Evolutionary conservation across 1,140 invertebrate species (phyloP).

Genomic region (Halyomorpha halys): DNA sequence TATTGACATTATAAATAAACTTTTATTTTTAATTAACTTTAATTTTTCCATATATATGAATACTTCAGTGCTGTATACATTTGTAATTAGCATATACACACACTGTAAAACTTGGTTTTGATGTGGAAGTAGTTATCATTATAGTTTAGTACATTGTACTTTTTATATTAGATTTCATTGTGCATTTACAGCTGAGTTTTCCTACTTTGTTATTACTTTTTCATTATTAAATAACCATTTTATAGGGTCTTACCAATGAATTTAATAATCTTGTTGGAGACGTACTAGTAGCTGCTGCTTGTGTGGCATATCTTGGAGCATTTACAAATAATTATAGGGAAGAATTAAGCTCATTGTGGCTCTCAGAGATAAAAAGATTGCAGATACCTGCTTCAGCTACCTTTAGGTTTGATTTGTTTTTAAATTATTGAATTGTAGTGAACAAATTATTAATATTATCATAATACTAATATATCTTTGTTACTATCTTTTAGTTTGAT

Average conservation of each 20-base stretch:
- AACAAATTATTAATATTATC: not conserved
- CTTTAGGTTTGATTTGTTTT: slow-evolving; percentile 35
- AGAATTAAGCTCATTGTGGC: slow-evolving; percentile 56
- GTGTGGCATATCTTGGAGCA: slow-evolving; percentile 77
- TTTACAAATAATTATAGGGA: slow-evolving; percentile 66
- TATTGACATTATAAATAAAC: too few species aligned
- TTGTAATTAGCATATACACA: too few species aligned
- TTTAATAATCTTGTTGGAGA: slow-evolving; percentile 63
- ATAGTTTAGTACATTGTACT: too few species aligned
- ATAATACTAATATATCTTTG: not conserved
- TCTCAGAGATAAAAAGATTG: slow-evolving; percentile 45
- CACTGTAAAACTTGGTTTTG: too few species aligned
- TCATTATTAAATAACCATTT: not conserved
- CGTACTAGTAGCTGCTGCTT: slow-evolving; percentile 70
- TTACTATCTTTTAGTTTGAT: slow-evolving; percentile 46
- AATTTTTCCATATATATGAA: too few species aligned
- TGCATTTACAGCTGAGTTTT: too few species aligned
- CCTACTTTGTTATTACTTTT: too few species aligned
- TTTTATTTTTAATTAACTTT: too few species aligned
- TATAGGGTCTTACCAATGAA: slow-evolving; percentile 25
- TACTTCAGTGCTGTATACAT: too few species aligned
- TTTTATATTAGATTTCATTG: too few species aligned
- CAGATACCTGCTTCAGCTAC: slow-evolving; percentile 58
- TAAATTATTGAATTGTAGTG: slow-evolving; percentile 20
- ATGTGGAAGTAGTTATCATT: too few species aligned